Evolutionary conservation across 1,140 invertebrate species (phyloP).

Genomic region (Cydia strobilella): DNA sequence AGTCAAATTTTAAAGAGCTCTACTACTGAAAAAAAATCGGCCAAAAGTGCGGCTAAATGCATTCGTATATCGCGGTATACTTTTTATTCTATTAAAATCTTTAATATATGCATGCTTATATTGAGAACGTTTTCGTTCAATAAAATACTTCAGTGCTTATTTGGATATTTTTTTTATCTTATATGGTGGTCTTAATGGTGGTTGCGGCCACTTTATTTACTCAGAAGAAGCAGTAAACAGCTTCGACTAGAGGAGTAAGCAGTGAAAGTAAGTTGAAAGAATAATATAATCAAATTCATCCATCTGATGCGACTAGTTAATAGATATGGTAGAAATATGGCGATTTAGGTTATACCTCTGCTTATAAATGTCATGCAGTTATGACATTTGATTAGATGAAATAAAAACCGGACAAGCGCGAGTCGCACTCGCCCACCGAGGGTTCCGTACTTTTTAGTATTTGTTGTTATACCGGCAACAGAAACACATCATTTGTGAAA

Average conservation of each 20-base stretch:
- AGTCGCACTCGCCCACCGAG: no score
- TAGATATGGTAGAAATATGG: neutral
- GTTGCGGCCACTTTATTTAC: neutral
- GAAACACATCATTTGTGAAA: no score
- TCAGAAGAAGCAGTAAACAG: neutral
- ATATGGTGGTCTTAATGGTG: neutral
- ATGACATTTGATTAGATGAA: constrained; percentile 1
- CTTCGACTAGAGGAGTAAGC: neutral
- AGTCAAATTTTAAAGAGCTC: neutral
- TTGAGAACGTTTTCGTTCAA: neutral
- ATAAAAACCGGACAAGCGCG: no score
- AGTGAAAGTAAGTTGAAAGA: neutral
- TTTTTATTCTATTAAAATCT: neutral
- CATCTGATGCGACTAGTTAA: neutral
- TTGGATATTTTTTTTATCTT: neutral
- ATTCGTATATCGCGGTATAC: constrained; percentile 3
- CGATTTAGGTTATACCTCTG: neutral
- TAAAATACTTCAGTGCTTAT: neutral
- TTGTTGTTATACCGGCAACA: no score
- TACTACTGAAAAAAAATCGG: neutral
- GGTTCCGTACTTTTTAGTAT: no score
- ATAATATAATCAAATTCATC: neutral
- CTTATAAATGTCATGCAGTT: neutral
- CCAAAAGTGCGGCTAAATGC: neutral
- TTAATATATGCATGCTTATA: neutral